Evolutionary conservation across 2,113 vertebrate species (phyloP).

Genomic region (Chiloscyllium plagiosum): DNA sequence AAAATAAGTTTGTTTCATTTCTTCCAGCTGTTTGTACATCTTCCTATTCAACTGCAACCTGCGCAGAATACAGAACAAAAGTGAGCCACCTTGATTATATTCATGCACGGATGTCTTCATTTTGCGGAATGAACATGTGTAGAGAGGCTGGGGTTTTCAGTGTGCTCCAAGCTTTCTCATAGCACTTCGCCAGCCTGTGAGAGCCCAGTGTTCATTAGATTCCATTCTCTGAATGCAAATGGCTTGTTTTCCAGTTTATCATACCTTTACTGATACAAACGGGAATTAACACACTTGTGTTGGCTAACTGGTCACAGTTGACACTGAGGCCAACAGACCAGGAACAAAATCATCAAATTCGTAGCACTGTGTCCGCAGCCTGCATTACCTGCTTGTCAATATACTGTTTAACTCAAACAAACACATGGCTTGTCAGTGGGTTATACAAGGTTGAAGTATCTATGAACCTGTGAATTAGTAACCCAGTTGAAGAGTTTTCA

Average conservation of each 20-base stretch:
- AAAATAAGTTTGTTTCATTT: not conserved
- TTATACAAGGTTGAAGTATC: not conserved
- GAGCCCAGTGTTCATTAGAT: not conserved
- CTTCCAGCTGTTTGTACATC: not conserved
- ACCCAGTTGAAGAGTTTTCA: not conserved
- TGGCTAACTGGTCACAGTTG: not conserved
- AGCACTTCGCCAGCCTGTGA: not conserved
- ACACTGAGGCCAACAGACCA: not conserved
- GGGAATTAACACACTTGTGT: not conserved
- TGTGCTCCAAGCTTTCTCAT: not conserved
- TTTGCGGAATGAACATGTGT: not conserved
- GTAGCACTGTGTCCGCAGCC: constrained; percentile 5
- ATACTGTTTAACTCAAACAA: constrained; percentile 6
- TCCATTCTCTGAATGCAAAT: constrained; percentile 35
- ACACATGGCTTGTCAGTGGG: not conserved
- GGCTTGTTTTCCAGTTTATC: constrained; percentile 17
- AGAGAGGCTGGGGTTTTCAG: not conserved
- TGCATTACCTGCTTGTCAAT: not conserved
- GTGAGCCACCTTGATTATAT: not conserved
- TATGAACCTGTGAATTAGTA: constrained; percentile 8
- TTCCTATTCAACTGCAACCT: not conserved
- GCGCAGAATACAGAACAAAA: not conserved
- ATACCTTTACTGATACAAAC: not conserved
- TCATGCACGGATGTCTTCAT: not conserved
- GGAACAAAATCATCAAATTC: constrained; percentile 1